Evolutionary conservation across 2,888 invertebrate genomes (phyloP).

Genomic region (Thereva unica): DNA sequence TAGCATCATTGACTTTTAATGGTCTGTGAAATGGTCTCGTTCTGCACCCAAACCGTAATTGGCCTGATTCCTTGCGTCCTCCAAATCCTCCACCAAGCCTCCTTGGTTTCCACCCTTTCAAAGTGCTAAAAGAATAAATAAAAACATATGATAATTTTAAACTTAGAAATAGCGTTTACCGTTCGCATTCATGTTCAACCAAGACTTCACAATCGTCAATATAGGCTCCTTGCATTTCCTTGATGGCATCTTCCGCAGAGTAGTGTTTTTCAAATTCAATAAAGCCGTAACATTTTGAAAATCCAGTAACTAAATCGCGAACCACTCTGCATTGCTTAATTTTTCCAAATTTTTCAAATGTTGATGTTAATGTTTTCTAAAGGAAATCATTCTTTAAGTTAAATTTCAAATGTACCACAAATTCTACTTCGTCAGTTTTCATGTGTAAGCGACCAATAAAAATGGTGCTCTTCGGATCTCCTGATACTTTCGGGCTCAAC

Average conservation of each 20-base stretch:
- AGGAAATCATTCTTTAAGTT: constrained; percentile 26
- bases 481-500: constrained; percentile 68
- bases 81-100: constrained; percentile 87
- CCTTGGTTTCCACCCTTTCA: constrained; percentile 83
- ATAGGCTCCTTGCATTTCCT: constrained; percentile 63
- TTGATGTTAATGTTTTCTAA: constrained; percentile 62
- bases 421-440: constrained; percentile 64
- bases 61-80: constrained; percentile 84
- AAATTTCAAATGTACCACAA: background rate
- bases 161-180: constrained; percentile 51
- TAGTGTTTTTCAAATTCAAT: constrained; percentile 73
- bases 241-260: constrained; percentile 66
- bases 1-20: constrained; percentile 54
- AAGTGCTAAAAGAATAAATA: constrained; percentile 45
- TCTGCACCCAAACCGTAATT: constrained; percentile 82
- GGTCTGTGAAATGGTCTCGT: constrained; percentile 77
- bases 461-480: constrained; percentile 71
- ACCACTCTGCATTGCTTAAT: constrained; percentile 68
- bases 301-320: constrained; percentile 80
- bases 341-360: constrained; percentile 69
- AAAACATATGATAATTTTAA: background rate
- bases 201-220: constrained; percentile 73
- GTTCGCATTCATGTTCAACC: constrained; percentile 77
- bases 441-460: constrained; percentile 76
- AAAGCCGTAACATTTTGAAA: constrained; percentile 82